Evolutionary conservation across 1,140 invertebrate genomes (phyloP).

Genomic region (Drosophila dunni): DNA sequence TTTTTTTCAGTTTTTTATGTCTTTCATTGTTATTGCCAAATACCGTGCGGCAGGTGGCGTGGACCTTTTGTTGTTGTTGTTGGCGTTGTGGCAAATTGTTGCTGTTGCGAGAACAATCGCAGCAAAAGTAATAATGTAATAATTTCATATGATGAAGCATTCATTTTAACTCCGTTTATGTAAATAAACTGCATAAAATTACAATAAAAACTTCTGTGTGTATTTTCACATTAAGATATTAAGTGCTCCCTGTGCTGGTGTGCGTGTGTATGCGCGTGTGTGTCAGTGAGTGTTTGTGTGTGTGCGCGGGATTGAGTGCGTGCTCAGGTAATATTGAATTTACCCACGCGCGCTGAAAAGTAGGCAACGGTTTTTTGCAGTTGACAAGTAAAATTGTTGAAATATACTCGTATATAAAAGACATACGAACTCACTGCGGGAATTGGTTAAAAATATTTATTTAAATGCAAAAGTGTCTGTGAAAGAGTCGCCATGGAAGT

Average conservation of each 20-base stretch:
- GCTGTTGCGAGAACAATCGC: constrained; percentile 25
- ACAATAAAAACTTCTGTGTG: constrained; percentile 55
- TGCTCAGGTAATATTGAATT: not conserved
- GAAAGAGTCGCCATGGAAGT: not conserved
- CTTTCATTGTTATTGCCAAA: constrained; percentile 57
- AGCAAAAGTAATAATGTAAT: constrained; percentile 73
- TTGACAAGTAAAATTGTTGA: constrained; percentile 50
- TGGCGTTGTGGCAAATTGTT: constrained; percentile 5
- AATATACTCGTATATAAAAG: constrained; percentile 41
- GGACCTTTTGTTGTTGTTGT: not conserved
- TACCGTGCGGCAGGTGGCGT: constrained; percentile 37
- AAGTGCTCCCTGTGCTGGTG: constrained; percentile 32
- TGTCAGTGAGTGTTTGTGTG: constrained; percentile 3
- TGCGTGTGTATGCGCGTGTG: not conserved
- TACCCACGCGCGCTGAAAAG: constrained; percentile 10
- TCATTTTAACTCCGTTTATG: constrained; percentile 78
- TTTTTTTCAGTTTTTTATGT: constrained; percentile 1
- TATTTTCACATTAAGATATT: constrained; percentile 70
- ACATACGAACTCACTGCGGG: constrained; percentile 1
- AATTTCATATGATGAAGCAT: constrained; percentile 74
- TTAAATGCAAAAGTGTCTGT: constrained; percentile 3
- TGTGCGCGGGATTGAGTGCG: not conserved
- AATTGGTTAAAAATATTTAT: constrained; percentile 23
- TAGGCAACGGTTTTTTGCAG: constrained; percentile 25
- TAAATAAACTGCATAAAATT: constrained; percentile 79